A percentile compares a stretch with the other conserved stretches of the same genome.
phyloP scores from a whole-genome alignment of 2,888 invertebrate species.

The Dryobota labecula region DNA sequence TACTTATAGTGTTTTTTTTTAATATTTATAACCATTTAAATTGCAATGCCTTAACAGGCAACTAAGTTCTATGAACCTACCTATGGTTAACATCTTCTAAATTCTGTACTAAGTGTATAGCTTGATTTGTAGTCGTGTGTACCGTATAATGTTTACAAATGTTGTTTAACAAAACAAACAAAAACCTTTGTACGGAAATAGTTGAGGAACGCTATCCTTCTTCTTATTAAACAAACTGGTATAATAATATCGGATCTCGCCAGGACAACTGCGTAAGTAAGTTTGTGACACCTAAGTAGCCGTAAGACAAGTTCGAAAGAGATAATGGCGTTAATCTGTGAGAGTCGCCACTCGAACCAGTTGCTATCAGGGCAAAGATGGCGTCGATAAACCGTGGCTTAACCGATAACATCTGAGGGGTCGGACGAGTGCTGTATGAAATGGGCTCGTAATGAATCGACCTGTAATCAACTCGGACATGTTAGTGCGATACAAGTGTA shows the following conservation, averaged over 20 bases:
- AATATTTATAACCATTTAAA: no score
- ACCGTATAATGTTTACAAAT: no score
- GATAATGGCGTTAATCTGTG: slow-evolving; percentile 84
- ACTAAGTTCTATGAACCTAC: no score
- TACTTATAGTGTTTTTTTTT: no score
- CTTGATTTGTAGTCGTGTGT: no score
- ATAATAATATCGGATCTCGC: slow-evolving; percentile 57
- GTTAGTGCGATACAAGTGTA: slow-evolving; percentile 18
- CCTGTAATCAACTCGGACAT: slow-evolving; percentile 46
- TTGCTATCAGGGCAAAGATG: slow-evolving; percentile 75
- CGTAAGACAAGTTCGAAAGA: slow-evolving; percentile 78
- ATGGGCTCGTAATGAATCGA: slow-evolving; percentile 61
- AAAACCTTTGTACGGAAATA: not conserved
- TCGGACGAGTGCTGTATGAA: slow-evolving; percentile 66
- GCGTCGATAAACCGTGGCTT: slow-evolving; percentile 80
- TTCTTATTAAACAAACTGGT: slow-evolving; percentile 55
- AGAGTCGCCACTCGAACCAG: slow-evolving; percentile 76
- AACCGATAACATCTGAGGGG: slow-evolving; percentile 76
- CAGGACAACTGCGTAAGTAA: slow-evolving; percentile 70
- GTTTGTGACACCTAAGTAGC: slow-evolving; percentile 77
- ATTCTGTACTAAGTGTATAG: no score
- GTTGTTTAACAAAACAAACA: not conserved
- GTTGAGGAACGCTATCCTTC: not conserved
- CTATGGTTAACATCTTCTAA: no score
- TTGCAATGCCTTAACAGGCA: no score